Base-by-base conservation (phyloP, 2,888 invertebrate genomes). In the Scrobipalpa atriplicella region DNA sequence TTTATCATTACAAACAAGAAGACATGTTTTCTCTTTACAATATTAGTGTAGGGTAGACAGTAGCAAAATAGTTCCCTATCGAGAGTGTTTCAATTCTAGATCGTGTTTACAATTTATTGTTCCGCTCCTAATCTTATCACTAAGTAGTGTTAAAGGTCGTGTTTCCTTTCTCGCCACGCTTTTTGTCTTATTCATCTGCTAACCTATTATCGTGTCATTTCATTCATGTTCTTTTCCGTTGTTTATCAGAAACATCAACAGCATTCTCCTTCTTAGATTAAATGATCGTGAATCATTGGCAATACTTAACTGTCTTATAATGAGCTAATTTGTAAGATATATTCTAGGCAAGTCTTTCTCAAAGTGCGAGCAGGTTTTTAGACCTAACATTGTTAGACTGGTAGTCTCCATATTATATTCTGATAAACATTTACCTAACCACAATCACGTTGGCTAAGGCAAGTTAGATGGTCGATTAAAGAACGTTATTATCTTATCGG, bases 201-300 rank as follows among this genome's bases (percentile, higher is more conserved):
- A 62, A 38, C 11, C 9, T 66, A 16, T 62, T 62, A n/a, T 18
- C 54, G 41, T 62, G 62, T 56, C 19, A 21, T 56, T 29, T 56
- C 54, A 56, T 56, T 56, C 54, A 56, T 56, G 21, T 56, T 56
- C 21, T 56, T 56, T 21, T 56, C 54, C 54, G 21, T 56, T 56
- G 38, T 38, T 16, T n/a, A 38, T 38, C 8, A 60, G 1, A 60
- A 38, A 60, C 16, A 10, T 29, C 52, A 21, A 29, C 19, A 29
- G 8, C 54, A 54, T 19, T 54, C 1, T 56, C 11, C 10, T 13
- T 21, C 10, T 19, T 19, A 18, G 16, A 21, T 29, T 9, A 21
- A 56, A 56, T 56, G 21, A 21, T 56, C 54, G 54, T 56, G 21
- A 56, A 38, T 60, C 60, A 60, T 16, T 60, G 60, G 38, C 36